A percentile compares a stretch with the other conserved stretches of the same genome.
These are phyloP conservation scores for Lota lota DNA, from an alignment of 2,113 vertebrate species.

Conservation along the genomic window DNA sequence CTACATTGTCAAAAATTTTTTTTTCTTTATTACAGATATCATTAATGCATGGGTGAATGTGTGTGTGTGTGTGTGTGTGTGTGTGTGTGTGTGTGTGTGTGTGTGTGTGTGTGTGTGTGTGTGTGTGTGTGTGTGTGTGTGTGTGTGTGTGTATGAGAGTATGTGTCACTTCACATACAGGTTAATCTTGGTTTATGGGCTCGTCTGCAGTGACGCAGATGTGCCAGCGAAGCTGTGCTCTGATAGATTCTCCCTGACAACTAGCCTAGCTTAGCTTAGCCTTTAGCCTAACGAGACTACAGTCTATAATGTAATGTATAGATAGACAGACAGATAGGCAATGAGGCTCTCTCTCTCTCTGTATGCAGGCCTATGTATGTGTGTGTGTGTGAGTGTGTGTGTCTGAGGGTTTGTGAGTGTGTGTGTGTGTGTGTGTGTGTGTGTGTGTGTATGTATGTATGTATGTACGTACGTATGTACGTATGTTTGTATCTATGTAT, in stretches of 20 bases:
- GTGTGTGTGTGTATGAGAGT: conserved; percentile 27
- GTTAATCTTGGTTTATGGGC: conserved; percentile 75
- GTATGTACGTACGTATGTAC: background rate
- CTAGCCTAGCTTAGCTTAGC: conserved; percentile 31
- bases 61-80: background rate
- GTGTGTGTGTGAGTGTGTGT: background rate
- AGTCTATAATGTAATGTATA: background rate
- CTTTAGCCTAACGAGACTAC: conserved; percentile 26
- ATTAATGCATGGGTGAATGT: background rate
- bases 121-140: conserved; percentile 11
- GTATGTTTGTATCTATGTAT: background rate
- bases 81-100: conserved; percentile 9
- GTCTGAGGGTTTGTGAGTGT: too few species aligned
- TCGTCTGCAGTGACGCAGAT: conserved; percentile 70
- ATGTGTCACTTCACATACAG: conserved; percentile 48
- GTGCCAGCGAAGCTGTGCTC: conserved; percentile 36
- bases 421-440: background rate
- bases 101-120: conserved; percentile 15
- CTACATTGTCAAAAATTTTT: too few species aligned
- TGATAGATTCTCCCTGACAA: conserved; percentile 65
- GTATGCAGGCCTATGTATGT: background rate
- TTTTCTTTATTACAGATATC: too few species aligned
- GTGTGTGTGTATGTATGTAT: background rate
- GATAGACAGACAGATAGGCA: background rate
- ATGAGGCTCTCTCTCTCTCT: background rate